These are phyloP conservation scores for Vulpes ferrilata DNA, from an alignment of 2,113 vertebrate species.

Conservation along the genomic window DNA sequence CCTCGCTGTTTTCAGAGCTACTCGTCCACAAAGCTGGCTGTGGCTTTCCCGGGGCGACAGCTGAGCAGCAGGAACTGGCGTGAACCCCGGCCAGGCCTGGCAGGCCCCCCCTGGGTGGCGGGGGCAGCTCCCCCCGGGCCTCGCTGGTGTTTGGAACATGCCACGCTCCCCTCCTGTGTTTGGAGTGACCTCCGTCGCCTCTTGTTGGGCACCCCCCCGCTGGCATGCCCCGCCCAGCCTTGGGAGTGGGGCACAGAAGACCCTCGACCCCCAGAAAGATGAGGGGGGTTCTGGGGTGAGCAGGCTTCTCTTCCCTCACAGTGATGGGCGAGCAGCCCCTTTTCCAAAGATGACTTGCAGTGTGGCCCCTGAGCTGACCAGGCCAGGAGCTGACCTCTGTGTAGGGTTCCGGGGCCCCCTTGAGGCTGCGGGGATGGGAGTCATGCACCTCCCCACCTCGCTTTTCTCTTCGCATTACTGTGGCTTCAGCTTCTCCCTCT, in stretches of 20 bases:
- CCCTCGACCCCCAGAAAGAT: fast-evolving
- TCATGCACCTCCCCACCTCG: fast-evolving
- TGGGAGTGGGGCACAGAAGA: neutral
- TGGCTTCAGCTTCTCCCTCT: neutral
- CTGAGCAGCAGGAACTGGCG: neutral
- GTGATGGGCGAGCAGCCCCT: neutral
- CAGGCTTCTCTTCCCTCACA: neutral
- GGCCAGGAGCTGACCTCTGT: fast-evolving
- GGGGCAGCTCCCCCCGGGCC: neutral
- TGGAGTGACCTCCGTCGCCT: neutral
- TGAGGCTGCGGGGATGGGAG: slow-evolving; percentile 30
- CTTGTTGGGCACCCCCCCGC: neutral
- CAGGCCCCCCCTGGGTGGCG: fast-evolving
- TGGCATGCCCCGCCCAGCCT: fast-evolving
- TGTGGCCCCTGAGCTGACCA: fast-evolving
- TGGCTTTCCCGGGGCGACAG: neutral
- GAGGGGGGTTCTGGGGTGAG: neutral
- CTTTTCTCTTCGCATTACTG: neutral
- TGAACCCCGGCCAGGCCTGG: neutral
- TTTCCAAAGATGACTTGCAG: slow-evolving; percentile 67
- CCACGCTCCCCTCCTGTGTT: fast-evolving
- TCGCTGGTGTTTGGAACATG: neutral
- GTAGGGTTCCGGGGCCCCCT: neutral
- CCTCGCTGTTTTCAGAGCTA: neutral
- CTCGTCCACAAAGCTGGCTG: slow-evolving; percentile 59